Percentiles rank a stretch among this genome's conserved stretches.
These are phyloP conservation scores for Bradysia coprophila DNA, from an alignment of 1,140 invertebrate genomes.

Conservation along the genomic window DNA sequence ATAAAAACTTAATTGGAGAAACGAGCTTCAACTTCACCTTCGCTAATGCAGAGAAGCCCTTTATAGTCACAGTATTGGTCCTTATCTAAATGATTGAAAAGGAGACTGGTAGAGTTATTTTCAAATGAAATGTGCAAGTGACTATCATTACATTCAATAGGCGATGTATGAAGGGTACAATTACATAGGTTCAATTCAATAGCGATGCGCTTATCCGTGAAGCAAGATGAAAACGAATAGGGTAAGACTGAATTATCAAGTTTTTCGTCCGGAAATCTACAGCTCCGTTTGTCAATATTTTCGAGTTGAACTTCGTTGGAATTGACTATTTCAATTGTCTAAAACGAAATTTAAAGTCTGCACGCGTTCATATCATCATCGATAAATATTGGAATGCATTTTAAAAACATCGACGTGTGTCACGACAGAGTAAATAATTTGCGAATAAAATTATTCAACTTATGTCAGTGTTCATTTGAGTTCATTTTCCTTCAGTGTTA, in stretches of 20 bases:
- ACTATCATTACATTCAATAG: not conserved
- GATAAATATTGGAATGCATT: too few relatives aligned
- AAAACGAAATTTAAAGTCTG: not conserved
- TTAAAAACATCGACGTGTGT: too few relatives aligned
- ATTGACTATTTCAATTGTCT: not conserved
- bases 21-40: not conserved
- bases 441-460: too few relatives aligned
- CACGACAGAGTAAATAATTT: too few relatives aligned
- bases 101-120: not conserved
- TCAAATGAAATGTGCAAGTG: not conserved
- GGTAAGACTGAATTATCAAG: not conserved
- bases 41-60: not conserved
- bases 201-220: not conserved
- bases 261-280: not conserved
- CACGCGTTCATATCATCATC: too few relatives aligned
- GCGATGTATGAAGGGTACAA: not conserved
- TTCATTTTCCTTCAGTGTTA: too few relatives aligned
- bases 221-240: not conserved
- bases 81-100: not conserved
- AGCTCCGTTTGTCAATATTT: not conserved
- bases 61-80: not conserved
- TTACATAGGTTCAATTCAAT: not conserved
- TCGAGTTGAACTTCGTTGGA: not conserved
- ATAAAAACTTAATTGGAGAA: not conserved
- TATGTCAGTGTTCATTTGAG: too few relatives aligned